Conservation (phyloP, 2,888 invertebrate genomes). For the Amphiduros pacificus region DNA sequence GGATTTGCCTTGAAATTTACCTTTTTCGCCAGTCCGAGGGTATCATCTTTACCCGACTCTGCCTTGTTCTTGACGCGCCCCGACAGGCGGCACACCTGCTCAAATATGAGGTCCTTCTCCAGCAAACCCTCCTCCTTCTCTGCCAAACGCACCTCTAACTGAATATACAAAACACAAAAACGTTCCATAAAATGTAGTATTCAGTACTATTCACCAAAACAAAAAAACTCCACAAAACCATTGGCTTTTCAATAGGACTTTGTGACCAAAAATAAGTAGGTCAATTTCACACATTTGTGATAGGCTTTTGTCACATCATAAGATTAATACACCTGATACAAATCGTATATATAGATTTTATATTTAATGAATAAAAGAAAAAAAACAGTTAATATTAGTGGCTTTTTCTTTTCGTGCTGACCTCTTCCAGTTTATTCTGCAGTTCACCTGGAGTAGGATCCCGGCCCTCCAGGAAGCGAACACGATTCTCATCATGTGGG, state of each 20-base stretch:
- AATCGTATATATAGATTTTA: no score
- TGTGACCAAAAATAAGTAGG: no score
- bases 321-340: no score
- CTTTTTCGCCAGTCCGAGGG: conserved; percentile 55
- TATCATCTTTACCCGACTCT: conserved; percentile 55
- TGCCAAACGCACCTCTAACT: conserved; percentile 55
- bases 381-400: no score
- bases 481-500: conserved; percentile 51
- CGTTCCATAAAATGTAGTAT: no score
- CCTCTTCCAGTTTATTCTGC: conserved; percentile 56
- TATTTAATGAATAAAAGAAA: no score
- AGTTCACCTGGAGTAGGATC: conserved; percentile 54
- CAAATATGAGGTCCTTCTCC: conserved; percentile 58
- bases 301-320: no score
- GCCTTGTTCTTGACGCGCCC: conserved; percentile 50
- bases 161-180: conserved; percentile 18
- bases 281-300: no score
- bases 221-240: no score
- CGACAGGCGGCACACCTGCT: conserved; percentile 53
- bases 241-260: no score
- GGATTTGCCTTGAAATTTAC: conserved; percentile 32
- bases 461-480: conserved; percentile 52
- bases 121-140: conserved; percentile 56
- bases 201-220: no score
- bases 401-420: conserved; percentile 33